phyloP scores from a whole-genome alignment of 2,888 invertebrate species.

The Actias luna region DNA sequence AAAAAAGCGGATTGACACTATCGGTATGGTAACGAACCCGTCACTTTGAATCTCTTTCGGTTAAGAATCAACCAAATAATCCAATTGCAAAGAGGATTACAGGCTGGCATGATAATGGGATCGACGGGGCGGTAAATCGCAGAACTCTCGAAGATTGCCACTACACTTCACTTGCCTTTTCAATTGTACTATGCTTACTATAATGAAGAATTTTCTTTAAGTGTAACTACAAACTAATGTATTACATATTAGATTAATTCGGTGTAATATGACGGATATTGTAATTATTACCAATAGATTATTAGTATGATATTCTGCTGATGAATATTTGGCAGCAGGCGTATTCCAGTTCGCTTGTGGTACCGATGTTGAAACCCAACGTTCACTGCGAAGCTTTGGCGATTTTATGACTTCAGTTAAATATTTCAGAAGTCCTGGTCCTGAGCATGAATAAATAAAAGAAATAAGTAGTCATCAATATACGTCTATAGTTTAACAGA shows the following conservation, averaged over 20 bases:
- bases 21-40: too few relatives aligned
- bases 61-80: too few relatives aligned
- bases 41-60: too few relatives aligned
- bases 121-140: too few relatives aligned
- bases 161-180: too few relatives aligned
- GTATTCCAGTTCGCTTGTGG: constrained; percentile 83
- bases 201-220: too few relatives aligned
- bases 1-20: too few relatives aligned
- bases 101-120: too few relatives aligned
- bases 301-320: constrained; percentile 92
- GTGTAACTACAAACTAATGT: too few relatives aligned
- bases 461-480: not conserved
- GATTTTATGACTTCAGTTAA: constrained; percentile 81
- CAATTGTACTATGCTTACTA: too few relatives aligned
- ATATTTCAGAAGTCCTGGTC: constrained; percentile 80
- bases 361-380: constrained; percentile 92
- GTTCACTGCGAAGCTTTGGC: constrained; percentile 83
- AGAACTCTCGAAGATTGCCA: too few relatives aligned
- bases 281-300: constrained; percentile 83
- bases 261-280: not conserved
- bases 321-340: constrained; percentile 73
- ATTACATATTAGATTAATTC: not conserved
- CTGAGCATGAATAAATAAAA: constrained; percentile 17
- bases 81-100: too few relatives aligned
- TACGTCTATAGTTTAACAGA: not conserved